Evolutionary conservation across 2,888 invertebrate genomes (phyloP).

Genomic region (Ectemnius continuus): DNA sequence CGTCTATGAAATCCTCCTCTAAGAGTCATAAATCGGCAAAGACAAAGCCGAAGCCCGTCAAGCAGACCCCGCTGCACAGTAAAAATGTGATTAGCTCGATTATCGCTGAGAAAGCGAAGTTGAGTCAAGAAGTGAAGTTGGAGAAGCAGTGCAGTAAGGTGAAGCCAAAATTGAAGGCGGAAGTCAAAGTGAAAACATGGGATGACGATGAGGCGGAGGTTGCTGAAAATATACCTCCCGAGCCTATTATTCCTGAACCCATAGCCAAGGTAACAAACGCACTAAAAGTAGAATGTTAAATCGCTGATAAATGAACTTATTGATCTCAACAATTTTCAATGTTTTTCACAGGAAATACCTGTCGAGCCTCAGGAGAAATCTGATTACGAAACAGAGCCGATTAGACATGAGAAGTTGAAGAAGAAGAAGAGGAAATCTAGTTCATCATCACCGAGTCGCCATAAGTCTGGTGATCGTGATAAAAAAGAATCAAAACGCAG

Average conservation of each 20-base stretch:
- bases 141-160: constrained; percentile 81
- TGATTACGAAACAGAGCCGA: constrained; percentile 53
- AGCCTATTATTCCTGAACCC: constrained; percentile 41
- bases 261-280: constrained; percentile 22
- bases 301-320: too few species aligned
- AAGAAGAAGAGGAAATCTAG: constrained; percentile 71
- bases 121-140: constrained; percentile 69
- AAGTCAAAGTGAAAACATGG: constrained; percentile 83
- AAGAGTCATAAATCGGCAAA: constrained; percentile 67
- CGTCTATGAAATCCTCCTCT: constrained; percentile 60
- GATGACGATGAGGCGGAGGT: constrained; percentile 73
- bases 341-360: constrained; percentile 29
- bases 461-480: constrained; percentile 65
- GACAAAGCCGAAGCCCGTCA: constrained; percentile 68
- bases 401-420: constrained; percentile 65
- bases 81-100: constrained; percentile 75
- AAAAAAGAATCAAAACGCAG: constrained; percentile 69
- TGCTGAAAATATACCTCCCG: constrained; percentile 51
- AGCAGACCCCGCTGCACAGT: constrained; percentile 73
- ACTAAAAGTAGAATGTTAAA: background rate
- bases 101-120: constrained; percentile 74
- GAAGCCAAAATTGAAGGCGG: constrained; percentile 86
- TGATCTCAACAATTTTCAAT: background rate
- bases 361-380: constrained; percentile 39
- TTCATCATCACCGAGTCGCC: constrained; percentile 66